Evolutionary conservation across 2,888 invertebrate species (phyloP).

Genomic region (Synanthedon formicaeformis): DNA sequence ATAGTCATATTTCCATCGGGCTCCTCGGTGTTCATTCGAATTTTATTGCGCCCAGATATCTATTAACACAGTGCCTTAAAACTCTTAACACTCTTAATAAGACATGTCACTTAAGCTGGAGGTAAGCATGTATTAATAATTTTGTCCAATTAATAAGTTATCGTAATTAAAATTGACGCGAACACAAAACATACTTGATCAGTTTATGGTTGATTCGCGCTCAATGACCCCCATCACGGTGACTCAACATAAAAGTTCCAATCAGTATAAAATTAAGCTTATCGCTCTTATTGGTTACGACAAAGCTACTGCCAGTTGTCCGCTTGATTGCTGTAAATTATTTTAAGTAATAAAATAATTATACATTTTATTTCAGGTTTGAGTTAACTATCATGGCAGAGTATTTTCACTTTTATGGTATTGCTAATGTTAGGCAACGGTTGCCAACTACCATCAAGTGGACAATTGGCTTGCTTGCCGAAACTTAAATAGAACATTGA

Average conservation of each 20-base stretch:
- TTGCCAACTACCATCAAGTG: too few relatives aligned
- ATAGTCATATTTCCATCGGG: too few relatives aligned
- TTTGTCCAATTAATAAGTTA: conserved; percentile 17
- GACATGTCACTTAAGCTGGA: conserved; percentile 15
- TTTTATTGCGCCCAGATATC: too few relatives aligned
- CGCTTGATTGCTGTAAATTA: conserved; percentile 14
- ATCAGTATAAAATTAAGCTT: conserved; percentile 25
- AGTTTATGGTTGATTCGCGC: conserved; percentile 21
- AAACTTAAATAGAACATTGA: too few relatives aligned
- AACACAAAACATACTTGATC: conserved; percentile 42
- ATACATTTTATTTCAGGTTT: conserved; percentile 13
- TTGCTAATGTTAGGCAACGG: too few relatives aligned
- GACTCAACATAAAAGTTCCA: conserved; percentile 25
- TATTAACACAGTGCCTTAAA: too few relatives aligned
- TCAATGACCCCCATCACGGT: conserved; percentile 24
- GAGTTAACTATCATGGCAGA: conserved; percentile 21
- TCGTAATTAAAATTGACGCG: conserved; percentile 43
- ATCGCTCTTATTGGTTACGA: conserved; percentile 24
- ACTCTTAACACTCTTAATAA: not conserved
- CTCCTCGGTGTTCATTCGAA: too few relatives aligned
- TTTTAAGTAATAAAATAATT: conserved; percentile 18
- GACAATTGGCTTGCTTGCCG: too few relatives aligned
- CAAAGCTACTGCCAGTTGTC: conserved; percentile 23
- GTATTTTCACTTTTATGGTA: too few relatives aligned
- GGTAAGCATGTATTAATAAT: not conserved